Percentiles rank a stretch among this genome's conserved stretches.
phyloP scores from a whole-genome alignment of 2,888 invertebrate genomes.

The Heterodera filipjevi region DNA sequence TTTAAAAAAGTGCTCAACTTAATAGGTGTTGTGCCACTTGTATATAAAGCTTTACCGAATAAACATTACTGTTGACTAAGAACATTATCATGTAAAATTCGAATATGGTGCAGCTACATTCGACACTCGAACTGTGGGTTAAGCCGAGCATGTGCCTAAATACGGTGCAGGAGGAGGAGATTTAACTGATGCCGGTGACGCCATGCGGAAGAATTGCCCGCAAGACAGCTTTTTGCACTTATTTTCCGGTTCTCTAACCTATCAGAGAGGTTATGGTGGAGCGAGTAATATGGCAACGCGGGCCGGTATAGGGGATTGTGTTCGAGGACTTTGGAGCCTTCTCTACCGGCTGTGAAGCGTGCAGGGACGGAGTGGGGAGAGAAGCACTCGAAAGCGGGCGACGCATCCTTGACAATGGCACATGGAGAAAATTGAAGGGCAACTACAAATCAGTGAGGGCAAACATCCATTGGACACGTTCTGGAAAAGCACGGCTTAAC shows the following conservation, averaged over 20 bases:
- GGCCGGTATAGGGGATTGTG: background rate
- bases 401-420: background rate
- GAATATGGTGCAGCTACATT: slow-evolving; percentile 20
- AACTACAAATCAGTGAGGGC: background rate
- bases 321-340: background rate
- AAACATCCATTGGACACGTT: background rate
- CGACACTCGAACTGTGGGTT: slow-evolving; percentile 14
- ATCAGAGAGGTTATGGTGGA: background rate
- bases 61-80: too few species aligned
- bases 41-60: background rate
- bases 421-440: slow-evolving; percentile 1
- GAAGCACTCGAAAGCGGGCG: background rate
- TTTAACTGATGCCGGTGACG: background rate
- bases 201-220: background rate
- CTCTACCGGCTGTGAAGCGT: background rate
- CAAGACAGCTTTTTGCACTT: background rate
- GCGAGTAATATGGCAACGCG: background rate
- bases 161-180: background rate
- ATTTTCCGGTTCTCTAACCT: background rate
- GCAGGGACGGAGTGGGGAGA: background rate
- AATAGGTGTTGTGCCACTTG: too few species aligned
- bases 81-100: background rate
- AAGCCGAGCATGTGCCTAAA: slow-evolving; percentile 13
- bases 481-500: background rate
- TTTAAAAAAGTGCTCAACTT: background rate